phyloP scores from a whole-genome alignment of 1,140 invertebrate genomes.

The Rhynchophorus ferrugineus region DNA sequence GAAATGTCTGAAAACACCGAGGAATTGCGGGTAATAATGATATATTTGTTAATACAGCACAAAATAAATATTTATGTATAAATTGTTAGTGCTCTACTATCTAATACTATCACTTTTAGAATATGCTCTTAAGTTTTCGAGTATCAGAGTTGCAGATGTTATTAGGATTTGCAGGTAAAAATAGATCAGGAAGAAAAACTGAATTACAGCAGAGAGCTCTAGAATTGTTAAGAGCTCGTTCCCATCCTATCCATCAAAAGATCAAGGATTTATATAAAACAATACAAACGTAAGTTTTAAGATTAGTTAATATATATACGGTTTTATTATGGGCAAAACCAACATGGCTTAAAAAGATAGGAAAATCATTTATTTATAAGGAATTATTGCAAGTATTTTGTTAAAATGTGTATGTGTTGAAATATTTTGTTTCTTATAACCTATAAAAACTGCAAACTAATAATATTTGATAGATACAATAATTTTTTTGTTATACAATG shows the following conservation, averaged over 20 bases:
- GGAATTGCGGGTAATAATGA: conserved; percentile 39
- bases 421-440: too few species aligned
- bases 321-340: neutral
- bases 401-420: too few species aligned
- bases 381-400: too few species aligned
- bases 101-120: conserved; percentile 47
- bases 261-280: conserved; percentile 74
- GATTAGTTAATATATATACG: neutral
- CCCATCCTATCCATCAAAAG: conserved; percentile 66
- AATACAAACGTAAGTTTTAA: conserved; percentile 51
- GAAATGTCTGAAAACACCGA: conserved; percentile 40
- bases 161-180: conserved; percentile 75
- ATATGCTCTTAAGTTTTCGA: conserved; percentile 76
- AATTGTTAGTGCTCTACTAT: neutral
- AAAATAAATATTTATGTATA: neutral
- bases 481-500: too few species aligned
- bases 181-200: conserved; percentile 78
- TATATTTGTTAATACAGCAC: conserved; percentile 5
- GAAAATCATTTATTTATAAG: too few species aligned
- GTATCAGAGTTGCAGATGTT: conserved; percentile 79
- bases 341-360: too few species aligned
- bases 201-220: conserved; percentile 75
- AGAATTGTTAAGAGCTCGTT: conserved; percentile 64
- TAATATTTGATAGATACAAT: too few species aligned
- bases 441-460: too few species aligned